Evolutionary conservation across 2,797 vertebrate genomes (phyloP).

Genomic region (Pipistrellus pygmaeus): DNA sequence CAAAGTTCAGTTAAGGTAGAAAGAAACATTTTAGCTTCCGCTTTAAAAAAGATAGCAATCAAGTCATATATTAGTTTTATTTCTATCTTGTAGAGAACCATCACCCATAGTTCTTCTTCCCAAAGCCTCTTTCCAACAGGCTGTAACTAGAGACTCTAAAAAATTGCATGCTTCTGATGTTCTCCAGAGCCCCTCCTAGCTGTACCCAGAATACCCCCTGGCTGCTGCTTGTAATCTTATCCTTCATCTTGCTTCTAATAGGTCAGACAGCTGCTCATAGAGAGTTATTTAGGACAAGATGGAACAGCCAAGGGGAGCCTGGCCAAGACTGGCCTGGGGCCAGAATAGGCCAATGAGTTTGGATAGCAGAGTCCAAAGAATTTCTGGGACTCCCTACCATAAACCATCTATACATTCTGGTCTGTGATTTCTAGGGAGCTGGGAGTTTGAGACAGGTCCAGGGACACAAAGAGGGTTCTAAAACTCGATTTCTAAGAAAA

Average conservation of each 20-base stretch:
- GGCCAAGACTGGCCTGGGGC: constrained; percentile 52
- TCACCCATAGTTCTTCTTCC: not conserved
- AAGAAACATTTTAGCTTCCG: not conserved
- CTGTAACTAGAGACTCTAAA: constrained; percentile 59
- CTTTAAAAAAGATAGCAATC: constrained; percentile 22
- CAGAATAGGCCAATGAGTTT: constrained; percentile 16
- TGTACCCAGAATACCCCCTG: constrained; percentile 64
- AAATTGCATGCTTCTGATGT: constrained; percentile 42
- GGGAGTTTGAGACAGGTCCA: not conserved
- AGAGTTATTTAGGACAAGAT: constrained; percentile 75
- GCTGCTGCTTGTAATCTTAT: constrained; percentile 75
- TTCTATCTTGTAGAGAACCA: not conserved
- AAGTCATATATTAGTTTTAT: constrained; percentile 40
- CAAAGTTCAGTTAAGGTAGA: constrained; percentile 38
- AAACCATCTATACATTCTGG: not conserved
- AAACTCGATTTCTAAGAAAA: constrained; percentile 39
- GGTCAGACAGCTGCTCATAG: constrained; percentile 72
- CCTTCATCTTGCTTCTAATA: constrained; percentile 69
- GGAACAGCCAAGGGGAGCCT: constrained; percentile 62
- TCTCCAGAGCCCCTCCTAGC: constrained; percentile 37
- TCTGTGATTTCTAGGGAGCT: not conserved
- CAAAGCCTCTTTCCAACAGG: constrained; percentile 1
- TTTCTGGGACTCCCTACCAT: not conserved
- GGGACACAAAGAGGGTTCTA: not conserved
- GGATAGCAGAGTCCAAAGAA: not conserved